These are phyloP conservation scores for Procavia capensis DNA, from an alignment of 2,113 vertebrate genomes.

Conservation along the genomic window DNA sequence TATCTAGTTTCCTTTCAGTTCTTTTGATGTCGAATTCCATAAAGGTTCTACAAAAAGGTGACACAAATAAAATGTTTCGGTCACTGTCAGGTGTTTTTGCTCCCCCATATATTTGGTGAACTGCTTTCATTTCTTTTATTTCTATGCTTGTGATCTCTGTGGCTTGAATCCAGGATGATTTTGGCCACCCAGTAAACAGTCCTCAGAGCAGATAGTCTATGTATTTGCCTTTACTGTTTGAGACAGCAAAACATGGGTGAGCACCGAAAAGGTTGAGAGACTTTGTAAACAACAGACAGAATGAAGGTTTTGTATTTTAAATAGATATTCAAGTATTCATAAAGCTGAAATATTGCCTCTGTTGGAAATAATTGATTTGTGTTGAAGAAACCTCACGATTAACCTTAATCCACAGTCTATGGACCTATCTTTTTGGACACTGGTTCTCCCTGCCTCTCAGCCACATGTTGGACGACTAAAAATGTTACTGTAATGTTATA, in stretches of 20 bases:
- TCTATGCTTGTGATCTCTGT: not conserved
- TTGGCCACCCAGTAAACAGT: not conserved
- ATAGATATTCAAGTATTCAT: not conserved
- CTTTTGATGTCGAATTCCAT: not conserved
- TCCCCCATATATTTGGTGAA: not conserved
- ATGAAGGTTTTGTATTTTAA: slow-evolving; percentile 45
- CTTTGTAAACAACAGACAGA: slow-evolving; percentile 51
- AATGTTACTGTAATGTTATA: slow-evolving; percentile 68
- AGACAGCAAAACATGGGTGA: not conserved
- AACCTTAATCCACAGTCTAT: not conserved
- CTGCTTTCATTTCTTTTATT: not conserved
- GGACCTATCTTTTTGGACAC: not conserved
- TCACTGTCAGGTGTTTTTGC: not conserved
- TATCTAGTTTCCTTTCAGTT: not conserved
- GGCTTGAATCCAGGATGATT: not conserved
- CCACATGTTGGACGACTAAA: slow-evolving; percentile 25
- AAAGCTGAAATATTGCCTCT: slow-evolving; percentile 33
- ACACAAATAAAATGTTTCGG: not conserved
- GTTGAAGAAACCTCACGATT: not conserved
- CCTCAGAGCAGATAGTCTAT: slow-evolving; percentile 18
- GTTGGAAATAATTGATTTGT: not conserved
- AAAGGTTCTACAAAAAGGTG: not conserved
- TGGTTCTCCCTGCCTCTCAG: not conserved
- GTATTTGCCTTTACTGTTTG: slow-evolving; percentile 7
- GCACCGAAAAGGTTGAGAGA: slow-evolving; percentile 62